Conservation (phyloP, 2,113 vertebrate species). For the Odontophorus gujanensis region DNA sequence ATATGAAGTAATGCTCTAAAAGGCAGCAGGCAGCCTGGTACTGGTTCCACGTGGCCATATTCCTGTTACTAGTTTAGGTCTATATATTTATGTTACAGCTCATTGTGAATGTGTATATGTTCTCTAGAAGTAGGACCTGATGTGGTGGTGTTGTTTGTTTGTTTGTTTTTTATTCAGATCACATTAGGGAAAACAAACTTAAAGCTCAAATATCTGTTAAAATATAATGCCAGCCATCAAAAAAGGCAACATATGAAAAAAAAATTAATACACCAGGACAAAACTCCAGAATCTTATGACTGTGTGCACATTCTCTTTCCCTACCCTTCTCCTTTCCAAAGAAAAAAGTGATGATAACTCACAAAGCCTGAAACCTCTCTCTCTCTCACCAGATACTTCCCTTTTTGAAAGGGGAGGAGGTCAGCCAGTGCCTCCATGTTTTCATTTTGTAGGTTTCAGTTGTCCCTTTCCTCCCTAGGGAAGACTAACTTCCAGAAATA, state of each 20-base stretch:
- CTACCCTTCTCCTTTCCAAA: neutral
- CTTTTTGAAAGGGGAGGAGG: neutral
- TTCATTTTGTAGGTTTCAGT: neutral
- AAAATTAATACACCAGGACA: neutral
- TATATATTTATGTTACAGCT: neutral
- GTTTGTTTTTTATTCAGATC: neutral
- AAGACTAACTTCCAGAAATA: neutral
- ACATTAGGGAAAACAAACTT: rapidly evolving
- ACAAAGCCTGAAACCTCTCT: neutral
- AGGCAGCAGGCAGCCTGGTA: neutral
- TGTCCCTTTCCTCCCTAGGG: neutral
- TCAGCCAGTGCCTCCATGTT: neutral
- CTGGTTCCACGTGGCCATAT: neutral
- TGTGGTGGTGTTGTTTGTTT: too few relatives aligned
- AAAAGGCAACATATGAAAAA: neutral
- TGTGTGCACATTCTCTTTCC: neutral
- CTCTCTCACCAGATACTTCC: neutral
- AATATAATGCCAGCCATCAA: neutral
- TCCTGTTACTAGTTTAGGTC: neutral
- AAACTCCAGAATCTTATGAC: neutral
- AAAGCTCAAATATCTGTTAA: neutral
- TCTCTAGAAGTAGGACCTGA: neutral
- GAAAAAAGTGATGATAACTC: neutral
- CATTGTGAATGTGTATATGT: neutral
- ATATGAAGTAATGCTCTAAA: neutral